Base-by-base conservation (phyloP, 1,140 invertebrate species). In the Hylaeus volcanicus region DNA sequence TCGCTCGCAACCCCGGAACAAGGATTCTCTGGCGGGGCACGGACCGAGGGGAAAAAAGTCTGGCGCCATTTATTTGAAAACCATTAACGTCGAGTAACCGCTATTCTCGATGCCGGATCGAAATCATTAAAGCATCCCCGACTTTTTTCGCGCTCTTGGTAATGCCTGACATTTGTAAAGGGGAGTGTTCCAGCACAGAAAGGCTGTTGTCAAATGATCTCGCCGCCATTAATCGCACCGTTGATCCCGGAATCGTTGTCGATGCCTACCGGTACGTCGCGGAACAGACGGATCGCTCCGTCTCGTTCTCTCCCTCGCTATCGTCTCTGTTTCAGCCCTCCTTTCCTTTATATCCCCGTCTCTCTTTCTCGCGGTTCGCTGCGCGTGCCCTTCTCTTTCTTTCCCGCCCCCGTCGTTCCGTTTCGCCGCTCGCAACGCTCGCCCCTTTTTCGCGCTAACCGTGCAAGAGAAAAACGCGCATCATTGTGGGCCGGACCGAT, bases 401-500 rank as follows among this genome's bases (percentile, higher is more conserved):
- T 26, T 82, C 14, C 53, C 61, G 26, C 4, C n/a, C 11, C n/a
- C 58, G 1, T 8, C n/a, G 3, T 26, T 43, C n/a, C 43, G 68
- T 3, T 14, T 39, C 43, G 3, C 63, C 41, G 37, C 51, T 69
- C 15, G 60, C 26, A 26, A 26, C 26, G 26, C 48, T 12, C 26
- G 53, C 15, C 56, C 65, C 56, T 48, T 63, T 76, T 6, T 39
- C 60, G 48, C 9, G 39, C n/a, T 48, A 45, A 12, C n/a, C 74
- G 53, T 71, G 63, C 45, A 70, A 82, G 51, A 63, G 75, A 86
- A 75, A 79, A 77, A 79, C 77, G 81, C 69, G 81, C 82, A 85
- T 88, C 82, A 85, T 88, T 83, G 86, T 83, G 55, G 82, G 71
- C 75, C 73, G 85, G 89, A 88, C 83, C 88, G 90, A 90, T 91